phyloP scores from a whole-genome alignment of 2,888 invertebrate species.

The Torymus aiolomorphi region DNA sequence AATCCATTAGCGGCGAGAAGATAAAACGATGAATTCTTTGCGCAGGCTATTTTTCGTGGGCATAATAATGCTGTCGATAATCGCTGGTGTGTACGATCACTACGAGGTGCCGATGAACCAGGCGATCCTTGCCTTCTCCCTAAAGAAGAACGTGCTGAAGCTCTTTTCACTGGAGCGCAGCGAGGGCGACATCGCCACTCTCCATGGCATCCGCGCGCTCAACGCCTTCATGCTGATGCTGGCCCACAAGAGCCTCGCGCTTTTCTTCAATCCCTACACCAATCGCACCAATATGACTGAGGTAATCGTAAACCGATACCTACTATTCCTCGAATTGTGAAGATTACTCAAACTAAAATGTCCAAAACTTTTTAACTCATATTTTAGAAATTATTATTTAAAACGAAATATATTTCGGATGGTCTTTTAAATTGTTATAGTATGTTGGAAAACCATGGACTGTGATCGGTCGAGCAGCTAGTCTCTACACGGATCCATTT shows the following conservation, averaged over 20 bases:
- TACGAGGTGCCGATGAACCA: conserved; percentile 69
- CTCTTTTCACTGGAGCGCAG: conserved; percentile 77
- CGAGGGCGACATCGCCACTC: conserved; percentile 79
- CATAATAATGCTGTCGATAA: conserved; percentile 73
- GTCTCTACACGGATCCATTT: conserved; percentile 84
- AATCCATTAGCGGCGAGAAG: no score
- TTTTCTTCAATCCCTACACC: conserved; percentile 82
- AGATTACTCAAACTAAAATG: no score
- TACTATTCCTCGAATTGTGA: no score
- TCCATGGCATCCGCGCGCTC: conserved; percentile 82
- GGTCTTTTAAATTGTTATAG: conserved; percentile 68
- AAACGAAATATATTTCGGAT: no score
- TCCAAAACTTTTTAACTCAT: no score
- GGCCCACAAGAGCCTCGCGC: conserved; percentile 84
- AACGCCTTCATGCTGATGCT: conserved; percentile 81
- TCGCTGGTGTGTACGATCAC: conserved; percentile 74
- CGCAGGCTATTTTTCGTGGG: conserved; percentile 76
- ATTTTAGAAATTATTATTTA: no score
- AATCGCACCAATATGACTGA: conserved; percentile 83
- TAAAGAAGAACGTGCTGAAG: conserved; percentile 79
- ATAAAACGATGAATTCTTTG: no score
- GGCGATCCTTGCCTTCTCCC: conserved; percentile 78
- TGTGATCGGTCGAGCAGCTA: conserved; percentile 82
- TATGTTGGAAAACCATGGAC: conserved; percentile 81
- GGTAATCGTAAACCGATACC: conserved; percentile 75